Evolutionary conservation across 2,888 invertebrate species (phyloP).

Genomic region (Tineola bisselliella): DNA sequence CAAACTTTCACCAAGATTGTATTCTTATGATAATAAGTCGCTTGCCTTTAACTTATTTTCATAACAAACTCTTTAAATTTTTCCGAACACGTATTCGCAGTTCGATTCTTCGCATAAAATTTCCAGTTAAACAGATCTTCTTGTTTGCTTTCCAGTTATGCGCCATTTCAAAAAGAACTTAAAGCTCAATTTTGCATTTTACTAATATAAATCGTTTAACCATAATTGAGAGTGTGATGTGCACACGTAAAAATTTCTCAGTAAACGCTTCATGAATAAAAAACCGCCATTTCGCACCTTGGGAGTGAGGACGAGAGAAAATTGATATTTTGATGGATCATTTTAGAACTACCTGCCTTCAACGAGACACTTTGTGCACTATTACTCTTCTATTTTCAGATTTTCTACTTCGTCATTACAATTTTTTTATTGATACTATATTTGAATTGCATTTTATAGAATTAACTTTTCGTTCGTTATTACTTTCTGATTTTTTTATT

Average conservation of each 20-base stretch:
- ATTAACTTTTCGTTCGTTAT: no score
- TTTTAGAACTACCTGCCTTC: slow-evolving; percentile 16
- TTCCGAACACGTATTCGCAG: slow-evolving; percentile 38
- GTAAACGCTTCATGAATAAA: slow-evolving; percentile 40
- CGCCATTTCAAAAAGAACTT: slow-evolving; percentile 15
- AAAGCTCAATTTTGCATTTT: slow-evolving; percentile 13
- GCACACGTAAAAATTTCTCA: slow-evolving; percentile 16
- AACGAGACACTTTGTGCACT: background rate
- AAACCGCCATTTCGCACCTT: slow-evolving; percentile 29
- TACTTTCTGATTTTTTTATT: no score
- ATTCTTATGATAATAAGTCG: slow-evolving; percentile 9
- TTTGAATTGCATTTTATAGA: no score
- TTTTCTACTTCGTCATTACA: background rate
- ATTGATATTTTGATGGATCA: slow-evolving; percentile 42
- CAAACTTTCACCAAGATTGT: slow-evolving; percentile 7
- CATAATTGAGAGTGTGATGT: background rate
- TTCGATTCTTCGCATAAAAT: slow-evolving; percentile 35
- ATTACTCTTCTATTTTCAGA: background rate
- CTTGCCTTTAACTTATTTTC: slow-evolving; percentile 13
- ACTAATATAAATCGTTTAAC: background rate
- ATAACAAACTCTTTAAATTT: slow-evolving; percentile 16
- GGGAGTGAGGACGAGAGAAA: slow-evolving; percentile 26
- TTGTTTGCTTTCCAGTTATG: slow-evolving; percentile 5
- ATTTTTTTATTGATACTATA: no score
- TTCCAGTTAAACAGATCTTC: slow-evolving; percentile 11